Base-by-base conservation (phyloP, 1,140 invertebrate species). In the Conus ventricosus region DNA sequence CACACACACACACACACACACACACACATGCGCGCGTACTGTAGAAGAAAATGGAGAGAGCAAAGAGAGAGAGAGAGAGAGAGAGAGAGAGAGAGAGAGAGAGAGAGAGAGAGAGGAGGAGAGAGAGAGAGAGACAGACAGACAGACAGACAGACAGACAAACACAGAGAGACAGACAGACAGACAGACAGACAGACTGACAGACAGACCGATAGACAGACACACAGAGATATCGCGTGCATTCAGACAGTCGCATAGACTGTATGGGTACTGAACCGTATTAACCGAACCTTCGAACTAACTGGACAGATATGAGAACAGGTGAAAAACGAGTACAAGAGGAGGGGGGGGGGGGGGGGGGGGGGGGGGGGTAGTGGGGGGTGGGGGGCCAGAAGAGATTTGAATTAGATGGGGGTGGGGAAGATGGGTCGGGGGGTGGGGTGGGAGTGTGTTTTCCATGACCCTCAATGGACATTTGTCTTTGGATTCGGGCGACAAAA, bases 1-100 rank as follows among this genome's bases (percentile, higher is more conserved):
- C 71, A 75, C 71, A 23, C 71, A 75, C 71, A 23, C 71, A 75
- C 71, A 23, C 71, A 75, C 71, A 75, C 71, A 75, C 71, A 75
- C 71, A 39, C 39, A 39, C 39, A 39, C 39, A 39, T 39, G 3
- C 39, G 39, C 39, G 39, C 39, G 39, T 39, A 3, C 39, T 39
- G 39, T 39, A 39, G 39, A 1, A 39, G 39, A 39, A 39, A 39
- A 39, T 39, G 39, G 39, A 39, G 39, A 39, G 39, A 39, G 39
- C n/a, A 39, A 3, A 39, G 39, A 39, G 39, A 39, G 39, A 39
- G 39, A 39, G 39, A 39, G 39, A 39, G 39, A 39, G 39, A 39
- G 39, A 39, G 39, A 39, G 39, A 39, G 39, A 39, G 39, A 39
- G 39, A 39, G 39, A 39, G 39, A 39, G 39, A 39, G 39, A 39